A percentile compares a stretch with the other conserved stretches of the same genome.
Conservation (phyloP, 2,888 invertebrate species). For the Brenthis hecate region DNA sequence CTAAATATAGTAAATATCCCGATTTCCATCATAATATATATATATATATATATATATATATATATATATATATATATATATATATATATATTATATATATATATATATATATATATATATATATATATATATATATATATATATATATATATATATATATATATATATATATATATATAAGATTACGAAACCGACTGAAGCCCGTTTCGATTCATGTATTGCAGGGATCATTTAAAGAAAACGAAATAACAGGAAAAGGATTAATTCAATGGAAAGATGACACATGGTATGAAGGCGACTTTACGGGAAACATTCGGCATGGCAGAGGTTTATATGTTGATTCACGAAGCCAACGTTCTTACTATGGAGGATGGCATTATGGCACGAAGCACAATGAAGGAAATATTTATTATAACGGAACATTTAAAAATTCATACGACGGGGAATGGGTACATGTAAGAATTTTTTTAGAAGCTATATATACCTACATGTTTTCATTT, state of each 20-base stretch:
- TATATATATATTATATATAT: no score
- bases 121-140: no score
- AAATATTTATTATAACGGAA: constrained; percentile 58
- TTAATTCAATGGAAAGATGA: constrained; percentile 79
- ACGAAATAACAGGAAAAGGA: constrained; percentile 81
- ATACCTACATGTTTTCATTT: neutral
- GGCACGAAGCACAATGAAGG: constrained; percentile 75
- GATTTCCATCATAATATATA: no score
- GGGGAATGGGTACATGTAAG: constrained; percentile 70
- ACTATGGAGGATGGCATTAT: constrained; percentile 73
- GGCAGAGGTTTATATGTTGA: constrained; percentile 78
- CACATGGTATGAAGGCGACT: constrained; percentile 83
- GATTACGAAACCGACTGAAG: no score
- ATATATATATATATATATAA: no score
- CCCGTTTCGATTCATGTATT: constrained; percentile 23
- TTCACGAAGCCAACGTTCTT: constrained; percentile 63
- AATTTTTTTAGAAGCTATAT: constrained; percentile 30
- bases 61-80: no score
- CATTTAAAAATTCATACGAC: constrained; percentile 64
- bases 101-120: no score
- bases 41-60: no score
- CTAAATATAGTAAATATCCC: no score
- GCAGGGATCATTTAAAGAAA: constrained; percentile 82
- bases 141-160: no score
- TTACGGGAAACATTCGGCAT: constrained; percentile 78